These are phyloP conservation scores for Drosophila novamexicana DNA, from an alignment of 1,140 invertebrate species.

Conservation along the genomic window DNA sequence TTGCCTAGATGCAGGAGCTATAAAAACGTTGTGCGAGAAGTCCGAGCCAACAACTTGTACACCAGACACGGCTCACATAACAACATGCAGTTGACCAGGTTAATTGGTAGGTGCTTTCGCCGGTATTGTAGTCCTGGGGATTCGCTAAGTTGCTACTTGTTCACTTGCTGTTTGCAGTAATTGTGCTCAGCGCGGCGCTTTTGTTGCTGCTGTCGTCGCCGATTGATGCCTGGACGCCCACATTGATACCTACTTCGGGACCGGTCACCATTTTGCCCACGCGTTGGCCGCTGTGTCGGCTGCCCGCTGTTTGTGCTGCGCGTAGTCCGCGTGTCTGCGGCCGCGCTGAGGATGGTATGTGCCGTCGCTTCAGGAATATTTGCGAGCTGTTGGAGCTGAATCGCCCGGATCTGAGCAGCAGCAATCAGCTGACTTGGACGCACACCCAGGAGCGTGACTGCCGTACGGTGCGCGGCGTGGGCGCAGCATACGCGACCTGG, in stretches of 20 bases:
- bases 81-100: slow-evolving; percentile 27
- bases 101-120: slow-evolving; percentile 4
- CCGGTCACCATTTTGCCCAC: slow-evolving; percentile 1
- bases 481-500: slow-evolving; percentile 21
- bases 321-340: slow-evolving; percentile 59
- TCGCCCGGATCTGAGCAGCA: background rate
- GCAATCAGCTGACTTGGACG: background rate
- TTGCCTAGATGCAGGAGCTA: background rate
- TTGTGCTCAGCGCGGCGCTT: background rate
- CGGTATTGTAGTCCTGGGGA: background rate
- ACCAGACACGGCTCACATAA: background rate
- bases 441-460: slow-evolving; percentile 57
- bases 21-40: slow-evolving; percentile 8
- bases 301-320: slow-evolving; percentile 40
- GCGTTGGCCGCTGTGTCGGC: slow-evolving; percentile 25
- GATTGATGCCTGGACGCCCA: background rate
- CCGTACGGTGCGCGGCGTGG: slow-evolving; percentile 33
- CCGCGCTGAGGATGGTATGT: slow-evolving; percentile 40
- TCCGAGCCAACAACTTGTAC: background rate
- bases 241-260: background rate
- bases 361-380: slow-evolving; percentile 58
- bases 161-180: background rate
- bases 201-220: background rate
- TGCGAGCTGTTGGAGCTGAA: slow-evolving; percentile 51
- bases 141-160: background rate